These are phyloP conservation scores for Hermodice carunculata DNA, from an alignment of 2,888 invertebrate genomes.

Conservation along the genomic window DNA sequence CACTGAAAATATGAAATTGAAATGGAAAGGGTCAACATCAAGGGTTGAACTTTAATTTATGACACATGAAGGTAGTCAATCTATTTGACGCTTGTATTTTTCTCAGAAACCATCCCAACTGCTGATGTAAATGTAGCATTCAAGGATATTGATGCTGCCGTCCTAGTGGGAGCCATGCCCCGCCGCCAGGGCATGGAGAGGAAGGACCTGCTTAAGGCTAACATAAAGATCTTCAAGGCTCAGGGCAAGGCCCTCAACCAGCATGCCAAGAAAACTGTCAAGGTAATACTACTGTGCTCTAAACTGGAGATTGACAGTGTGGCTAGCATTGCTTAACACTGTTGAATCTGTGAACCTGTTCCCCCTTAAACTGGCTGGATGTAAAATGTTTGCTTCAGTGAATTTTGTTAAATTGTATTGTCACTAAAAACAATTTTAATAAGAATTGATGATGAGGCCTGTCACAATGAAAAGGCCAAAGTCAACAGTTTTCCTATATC, in stretches of 20 bases:
- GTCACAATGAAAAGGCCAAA: too few relatives aligned
- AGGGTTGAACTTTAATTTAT: background rate
- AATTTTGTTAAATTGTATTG: too few relatives aligned
- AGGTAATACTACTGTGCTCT: conserved; percentile 71
- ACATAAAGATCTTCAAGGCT: conserved; percentile 97
- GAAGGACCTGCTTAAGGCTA: conserved; percentile 96
- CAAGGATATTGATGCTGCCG: conserved; percentile 94
- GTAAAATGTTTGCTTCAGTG: too few relatives aligned
- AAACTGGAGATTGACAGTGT: background rate
- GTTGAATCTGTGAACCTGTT: too few relatives aligned
- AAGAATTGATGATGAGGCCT: too few relatives aligned
- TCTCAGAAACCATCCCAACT: conserved; percentile 83
- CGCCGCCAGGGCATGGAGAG: conserved; percentile 98
- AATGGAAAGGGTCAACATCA: too few relatives aligned
- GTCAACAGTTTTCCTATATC: too few relatives aligned
- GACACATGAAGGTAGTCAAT: too few relatives aligned
- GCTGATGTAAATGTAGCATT: conserved; percentile 93
- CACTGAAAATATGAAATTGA: background rate
- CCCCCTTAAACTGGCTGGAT: too few relatives aligned
- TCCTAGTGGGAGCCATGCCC: conserved; percentile 98
- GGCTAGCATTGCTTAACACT: too few relatives aligned
- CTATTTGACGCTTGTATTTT: background rate
- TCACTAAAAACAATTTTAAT: too few relatives aligned
- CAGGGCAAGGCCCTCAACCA: conserved; percentile 95
- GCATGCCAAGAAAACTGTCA: conserved; percentile 90